phyloP scores from a whole-genome alignment of 2,888 invertebrate species.

The Lepidochrysops patricia region DNA sequence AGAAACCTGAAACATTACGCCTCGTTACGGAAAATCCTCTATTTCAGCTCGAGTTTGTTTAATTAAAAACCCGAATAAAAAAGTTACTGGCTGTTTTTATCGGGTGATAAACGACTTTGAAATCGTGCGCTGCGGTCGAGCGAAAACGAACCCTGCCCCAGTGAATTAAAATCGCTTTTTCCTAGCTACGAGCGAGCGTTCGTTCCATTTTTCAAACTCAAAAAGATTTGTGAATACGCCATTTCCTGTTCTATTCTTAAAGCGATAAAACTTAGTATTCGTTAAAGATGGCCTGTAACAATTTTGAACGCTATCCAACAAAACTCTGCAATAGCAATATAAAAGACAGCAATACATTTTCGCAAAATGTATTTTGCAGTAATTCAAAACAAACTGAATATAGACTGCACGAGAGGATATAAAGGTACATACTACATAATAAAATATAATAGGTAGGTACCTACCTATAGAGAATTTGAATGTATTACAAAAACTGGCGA shows the following conservation, averaged over 20 bases:
- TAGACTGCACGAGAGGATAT: neutral
- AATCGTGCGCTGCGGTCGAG: slow-evolving; percentile 24
- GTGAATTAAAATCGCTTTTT: slow-evolving; percentile 25
- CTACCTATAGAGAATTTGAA: too few relatives aligned
- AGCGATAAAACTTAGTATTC: slow-evolving; percentile 58
- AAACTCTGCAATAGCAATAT: slow-evolving; percentile 7
- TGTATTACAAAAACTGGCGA: too few relatives aligned
- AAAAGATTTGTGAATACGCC: slow-evolving; percentile 51
- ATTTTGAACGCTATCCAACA: slow-evolving; percentile 25
- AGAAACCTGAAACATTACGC: slow-evolving; percentile 32
- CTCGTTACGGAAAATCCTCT: slow-evolving; percentile 54
- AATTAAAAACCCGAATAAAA: slow-evolving; percentile 72
- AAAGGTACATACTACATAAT: neutral
- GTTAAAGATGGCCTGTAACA: slow-evolving; percentile 38
- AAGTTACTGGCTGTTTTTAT: slow-evolving; percentile 58
- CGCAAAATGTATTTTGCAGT: neutral
- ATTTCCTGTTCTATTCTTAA: slow-evolving; percentile 64
- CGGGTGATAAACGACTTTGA: slow-evolving; percentile 56
- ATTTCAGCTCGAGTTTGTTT: slow-evolving; percentile 49
- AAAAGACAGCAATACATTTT: neutral
- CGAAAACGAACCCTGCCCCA: slow-evolving; percentile 34
- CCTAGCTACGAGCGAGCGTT: slow-evolving; percentile 11
- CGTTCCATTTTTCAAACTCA: slow-evolving; percentile 36
- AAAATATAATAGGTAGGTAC: too few relatives aligned
- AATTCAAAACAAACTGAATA: neutral